A percentile compares a stretch with the other conserved stretches of the same genome.
Evolutionary conservation across 1,140 invertebrate species (phyloP).

Genomic region (Drosophila tristis): DNA sequence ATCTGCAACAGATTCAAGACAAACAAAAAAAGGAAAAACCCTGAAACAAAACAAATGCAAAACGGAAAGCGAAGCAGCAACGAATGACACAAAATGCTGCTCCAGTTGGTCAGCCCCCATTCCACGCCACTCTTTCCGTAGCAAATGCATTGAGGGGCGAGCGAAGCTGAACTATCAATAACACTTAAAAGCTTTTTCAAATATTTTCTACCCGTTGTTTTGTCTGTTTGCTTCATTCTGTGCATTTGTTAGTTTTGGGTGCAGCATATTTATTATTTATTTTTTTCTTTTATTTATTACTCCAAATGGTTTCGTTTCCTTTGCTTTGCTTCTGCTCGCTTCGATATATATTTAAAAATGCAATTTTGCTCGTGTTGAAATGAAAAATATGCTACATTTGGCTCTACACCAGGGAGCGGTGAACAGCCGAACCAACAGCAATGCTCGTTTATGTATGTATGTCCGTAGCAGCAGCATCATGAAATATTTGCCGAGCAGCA

Average conservation of each 20-base stretch:
- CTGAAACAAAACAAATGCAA: slow-evolving; percentile 25
- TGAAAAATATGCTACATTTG: slow-evolving; percentile 69
- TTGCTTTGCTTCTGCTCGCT: background rate
- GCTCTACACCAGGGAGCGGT: slow-evolving; percentile 36
- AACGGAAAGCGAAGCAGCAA: slow-evolving; percentile 35
- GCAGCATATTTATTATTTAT: slow-evolving; percentile 69
- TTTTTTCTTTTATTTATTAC: slow-evolving; percentile 70
- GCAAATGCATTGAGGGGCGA: slow-evolving; percentile 8
- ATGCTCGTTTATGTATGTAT: background rate
- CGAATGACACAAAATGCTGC: slow-evolving; percentile 30
- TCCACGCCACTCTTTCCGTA: too few species aligned
- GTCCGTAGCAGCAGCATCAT: slow-evolving; percentile 24
- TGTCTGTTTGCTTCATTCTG: slow-evolving; percentile 43
- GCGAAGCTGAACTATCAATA: slow-evolving; percentile 74
- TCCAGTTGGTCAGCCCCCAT: slow-evolving; percentile 10
- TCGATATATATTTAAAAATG: slow-evolving; percentile 69
- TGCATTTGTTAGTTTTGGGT: slow-evolving; percentile 66
- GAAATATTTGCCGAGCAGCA: slow-evolving; percentile 61
- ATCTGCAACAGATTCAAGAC: slow-evolving; percentile 27
- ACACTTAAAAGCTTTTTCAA: slow-evolving; percentile 82
- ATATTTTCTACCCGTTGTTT: slow-evolving; percentile 63
- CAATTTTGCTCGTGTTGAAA: slow-evolving; percentile 72
- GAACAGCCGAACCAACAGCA: background rate
- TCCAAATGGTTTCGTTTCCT: slow-evolving; percentile 54
- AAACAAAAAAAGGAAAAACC: slow-evolving; percentile 35